Percentiles rank a stretch among this genome's conserved stretches.
These are phyloP conservation scores for Aurelia aurita complex sp. Pacific DNA, from an alignment of 30 jellyfish, hydroid and myxozoan species.

Conservation along the genomic window DNA sequence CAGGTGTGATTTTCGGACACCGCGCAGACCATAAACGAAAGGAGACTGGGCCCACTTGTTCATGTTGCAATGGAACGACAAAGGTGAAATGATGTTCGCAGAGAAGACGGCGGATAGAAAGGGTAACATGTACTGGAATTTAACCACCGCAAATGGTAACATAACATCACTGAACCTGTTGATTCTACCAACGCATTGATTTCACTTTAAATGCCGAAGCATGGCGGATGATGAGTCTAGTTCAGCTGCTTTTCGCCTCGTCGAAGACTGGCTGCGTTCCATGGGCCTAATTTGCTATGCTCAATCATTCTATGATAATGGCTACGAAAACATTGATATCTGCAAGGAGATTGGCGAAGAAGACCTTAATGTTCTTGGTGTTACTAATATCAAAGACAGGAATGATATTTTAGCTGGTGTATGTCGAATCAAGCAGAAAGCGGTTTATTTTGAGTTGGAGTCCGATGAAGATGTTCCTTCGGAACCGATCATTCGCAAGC, in stretches of 20 bases:
- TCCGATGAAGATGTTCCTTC: slow-evolving; percentile 56
- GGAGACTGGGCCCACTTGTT: too few species aligned
- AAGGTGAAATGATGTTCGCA: too few species aligned
- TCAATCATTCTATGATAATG: slow-evolving; percentile 95
- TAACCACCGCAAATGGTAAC: too few species aligned
- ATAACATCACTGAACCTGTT: too few species aligned
- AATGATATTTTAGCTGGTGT: slow-evolving; percentile 90
- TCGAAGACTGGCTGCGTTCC: slow-evolving; percentile 96
- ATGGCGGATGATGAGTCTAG: slow-evolving; percentile 25
- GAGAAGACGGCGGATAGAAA: too few species aligned
- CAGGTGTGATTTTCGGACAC: too few species aligned
- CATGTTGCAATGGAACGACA: too few species aligned
- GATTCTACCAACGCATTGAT: too few species aligned
- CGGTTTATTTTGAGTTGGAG: slow-evolving; percentile 85
- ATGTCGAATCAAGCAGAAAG: slow-evolving; percentile 65
- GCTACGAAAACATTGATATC: slow-evolving; percentile 89
- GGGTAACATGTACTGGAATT: too few species aligned
- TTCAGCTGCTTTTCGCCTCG: slow-evolving; percentile 68
- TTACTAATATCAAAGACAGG: slow-evolving; percentile 77
- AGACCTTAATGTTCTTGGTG: slow-evolving; percentile 84
- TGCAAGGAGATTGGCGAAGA: slow-evolving; percentile 80
- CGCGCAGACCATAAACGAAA: too few species aligned
- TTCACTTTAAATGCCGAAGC: not conserved
- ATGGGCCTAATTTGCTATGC: slow-evolving; percentile 94
- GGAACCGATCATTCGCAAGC: slow-evolving; percentile 29